phyloP scores from a whole-genome alignment of 2,113 vertebrate species.

The Brachirus orientalis region DNA sequence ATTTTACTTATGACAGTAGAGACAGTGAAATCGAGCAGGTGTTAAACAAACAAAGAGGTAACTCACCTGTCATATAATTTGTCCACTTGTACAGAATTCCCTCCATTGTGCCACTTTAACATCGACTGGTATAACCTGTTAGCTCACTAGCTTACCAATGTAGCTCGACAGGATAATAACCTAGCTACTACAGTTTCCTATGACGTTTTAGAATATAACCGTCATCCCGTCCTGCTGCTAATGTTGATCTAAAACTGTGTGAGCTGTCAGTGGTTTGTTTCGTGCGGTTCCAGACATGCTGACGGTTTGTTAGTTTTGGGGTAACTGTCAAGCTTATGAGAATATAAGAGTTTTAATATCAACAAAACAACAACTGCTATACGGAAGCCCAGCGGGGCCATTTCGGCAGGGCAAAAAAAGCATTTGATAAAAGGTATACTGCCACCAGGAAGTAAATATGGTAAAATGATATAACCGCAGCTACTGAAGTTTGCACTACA shows the following conservation, averaged over 20 bases:
- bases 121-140: slow-evolving; percentile 28
- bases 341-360: slow-evolving; percentile 38
- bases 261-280: background rate
- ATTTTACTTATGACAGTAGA: background rate
- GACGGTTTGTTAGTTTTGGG: background rate
- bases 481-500: too few species aligned
- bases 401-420: too few species aligned
- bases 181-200: background rate
- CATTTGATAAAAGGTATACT: background rate
- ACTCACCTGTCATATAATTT: slow-evolving; percentile 95
- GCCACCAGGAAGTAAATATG: background rate
- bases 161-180: slow-evolving; percentile 14
- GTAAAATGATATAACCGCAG: too few species aligned
- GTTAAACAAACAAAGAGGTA: background rate
- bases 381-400: background rate
- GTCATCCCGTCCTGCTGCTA: slow-evolving; percentile 1
- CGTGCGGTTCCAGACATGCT: background rate
- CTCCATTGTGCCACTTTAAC: slow-evolving; percentile 83
- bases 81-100: slow-evolving; percentile 96
- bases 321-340: slow-evolving; percentile 18
- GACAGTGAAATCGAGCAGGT: background rate
- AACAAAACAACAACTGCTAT: slow-evolving; percentile 48
- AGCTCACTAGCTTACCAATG: slow-evolving; percentile 13
- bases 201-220: background rate
- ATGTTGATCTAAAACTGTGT: too few species aligned